Evolutionary conservation across 2,888 invertebrate species (phyloP).

Genomic region (Drosophila macrospina): DNA sequence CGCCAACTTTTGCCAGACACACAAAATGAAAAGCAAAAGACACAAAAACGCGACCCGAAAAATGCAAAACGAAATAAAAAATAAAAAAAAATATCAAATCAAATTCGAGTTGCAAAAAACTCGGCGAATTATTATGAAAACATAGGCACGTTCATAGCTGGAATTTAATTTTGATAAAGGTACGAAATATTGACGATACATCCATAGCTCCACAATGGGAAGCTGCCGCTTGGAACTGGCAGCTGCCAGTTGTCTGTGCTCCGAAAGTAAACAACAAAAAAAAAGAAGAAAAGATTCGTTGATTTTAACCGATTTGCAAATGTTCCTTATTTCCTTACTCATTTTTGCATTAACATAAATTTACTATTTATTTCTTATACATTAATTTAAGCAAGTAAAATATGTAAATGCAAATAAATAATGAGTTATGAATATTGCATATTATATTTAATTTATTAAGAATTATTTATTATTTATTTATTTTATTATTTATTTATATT

Average conservation of each 20-base stretch:
- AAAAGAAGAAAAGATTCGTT: not conserved
- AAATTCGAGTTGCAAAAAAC: not conserved
- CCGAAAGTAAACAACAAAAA: not conserved
- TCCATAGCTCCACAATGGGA: constrained; percentile 30
- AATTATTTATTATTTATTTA: too few species aligned
- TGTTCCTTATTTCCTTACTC: constrained; percentile 9
- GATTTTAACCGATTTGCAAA: constrained; percentile 2
- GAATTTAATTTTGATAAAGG: constrained; percentile 82
- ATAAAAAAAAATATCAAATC: constrained; percentile 17
- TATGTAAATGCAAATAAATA: too few species aligned
- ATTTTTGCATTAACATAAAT: not conserved
- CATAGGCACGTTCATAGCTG: constrained; percentile 58
- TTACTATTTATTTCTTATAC: not conserved
- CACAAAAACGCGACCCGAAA: not conserved
- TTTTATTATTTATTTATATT: too few species aligned
- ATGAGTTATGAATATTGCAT: too few species aligned
- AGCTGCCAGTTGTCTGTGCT: constrained; percentile 24
- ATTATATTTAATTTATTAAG: too few species aligned
- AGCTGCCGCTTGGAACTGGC: constrained; percentile 15
- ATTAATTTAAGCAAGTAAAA: too few species aligned
- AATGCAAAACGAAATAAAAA: not conserved
- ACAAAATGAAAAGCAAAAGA: constrained; percentile 2
- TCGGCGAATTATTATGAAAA: constrained; percentile 33
- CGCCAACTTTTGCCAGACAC: constrained; percentile 6
- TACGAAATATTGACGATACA: constrained; percentile 79